These are phyloP conservation scores for Paratilapia polleni DNA, from an alignment of 2,113 vertebrate species.

Conservation along the genomic window DNA sequence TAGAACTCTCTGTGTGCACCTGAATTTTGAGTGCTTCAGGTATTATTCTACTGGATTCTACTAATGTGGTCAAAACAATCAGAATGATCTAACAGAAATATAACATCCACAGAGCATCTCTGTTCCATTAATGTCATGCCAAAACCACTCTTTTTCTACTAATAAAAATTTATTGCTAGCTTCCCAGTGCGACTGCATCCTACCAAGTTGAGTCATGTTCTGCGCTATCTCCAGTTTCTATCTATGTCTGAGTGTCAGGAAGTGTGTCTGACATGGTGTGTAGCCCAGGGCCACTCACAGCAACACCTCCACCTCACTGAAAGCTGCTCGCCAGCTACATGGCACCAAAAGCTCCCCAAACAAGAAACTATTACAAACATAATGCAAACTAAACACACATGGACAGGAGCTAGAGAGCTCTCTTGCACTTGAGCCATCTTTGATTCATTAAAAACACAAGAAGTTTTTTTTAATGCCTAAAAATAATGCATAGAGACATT, in stretches of 20 bases:
- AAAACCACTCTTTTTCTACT: constrained; percentile 1
- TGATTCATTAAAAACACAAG: background rate
- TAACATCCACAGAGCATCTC: constrained; percentile 16
- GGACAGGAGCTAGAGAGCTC: background rate
- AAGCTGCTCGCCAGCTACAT: background rate
- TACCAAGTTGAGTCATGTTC: constrained; percentile 60
- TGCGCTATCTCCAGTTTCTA: constrained; percentile 47
- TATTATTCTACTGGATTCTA: background rate
- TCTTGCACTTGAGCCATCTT: background rate
- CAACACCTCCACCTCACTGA: constrained; percentile 26
- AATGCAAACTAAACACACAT: background rate
- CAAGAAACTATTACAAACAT: background rate
- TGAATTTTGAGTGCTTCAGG: too few species aligned
- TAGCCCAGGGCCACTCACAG: constrained; percentile 55
- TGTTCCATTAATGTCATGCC: constrained; percentile 8
- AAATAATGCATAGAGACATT: background rate
- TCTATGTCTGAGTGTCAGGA: constrained; percentile 65
- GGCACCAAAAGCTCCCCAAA: background rate
- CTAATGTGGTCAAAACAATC: background rate
- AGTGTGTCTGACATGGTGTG: constrained; percentile 63
- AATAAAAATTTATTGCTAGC: constrained; percentile 29
- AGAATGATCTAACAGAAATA: background rate
- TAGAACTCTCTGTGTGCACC: background rate
- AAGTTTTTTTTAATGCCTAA: background rate
- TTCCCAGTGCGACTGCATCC: constrained; percentile 1